These are phyloP conservation scores for Drosophila neotestacea DNA, from an alignment of 2,888 invertebrate genomes.

Conservation along the genomic window DNA sequence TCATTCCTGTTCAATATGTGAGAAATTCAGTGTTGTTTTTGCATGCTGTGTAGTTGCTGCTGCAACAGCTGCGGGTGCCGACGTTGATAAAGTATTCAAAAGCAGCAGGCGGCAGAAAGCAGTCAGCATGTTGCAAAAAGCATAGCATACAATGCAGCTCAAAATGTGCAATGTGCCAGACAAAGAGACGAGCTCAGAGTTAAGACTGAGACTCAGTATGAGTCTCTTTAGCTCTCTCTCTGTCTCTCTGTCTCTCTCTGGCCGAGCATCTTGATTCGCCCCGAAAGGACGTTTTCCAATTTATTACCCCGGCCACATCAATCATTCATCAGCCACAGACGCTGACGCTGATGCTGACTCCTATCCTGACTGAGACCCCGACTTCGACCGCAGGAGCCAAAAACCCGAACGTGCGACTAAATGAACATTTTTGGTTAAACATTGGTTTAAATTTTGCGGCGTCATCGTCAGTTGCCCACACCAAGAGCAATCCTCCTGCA, in stretches of 20 bases:
- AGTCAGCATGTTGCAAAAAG: constrained; percentile 35
- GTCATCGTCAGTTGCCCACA: constrained; percentile 56
- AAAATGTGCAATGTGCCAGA: constrained; percentile 23
- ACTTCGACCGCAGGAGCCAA: background rate
- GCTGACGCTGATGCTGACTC: constrained; percentile 6
- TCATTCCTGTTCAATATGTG: constrained; percentile 53
- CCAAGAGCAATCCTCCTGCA: constrained; percentile 34
- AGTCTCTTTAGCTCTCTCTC: constrained; percentile 9
- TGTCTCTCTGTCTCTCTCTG: background rate
- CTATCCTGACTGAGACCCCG: background rate
- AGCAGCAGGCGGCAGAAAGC: constrained; percentile 34
- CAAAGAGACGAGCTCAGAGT: constrained; percentile 36
- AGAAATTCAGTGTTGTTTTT: constrained; percentile 54
- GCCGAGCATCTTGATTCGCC: constrained; percentile 34
- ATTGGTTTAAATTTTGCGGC: constrained; percentile 82
- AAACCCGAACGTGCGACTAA: constrained; percentile 72
- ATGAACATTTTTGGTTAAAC: constrained; percentile 83
- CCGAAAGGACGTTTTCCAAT: constrained; percentile 80
- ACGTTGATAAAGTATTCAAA: constrained; percentile 70
- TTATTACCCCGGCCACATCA: constrained; percentile 81
- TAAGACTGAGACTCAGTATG: constrained; percentile 32
- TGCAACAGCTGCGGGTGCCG: constrained; percentile 70
- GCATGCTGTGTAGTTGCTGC: constrained; percentile 18
- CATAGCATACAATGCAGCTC: constrained; percentile 44
- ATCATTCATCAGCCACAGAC: constrained; percentile 69